phyloP scores from a whole-genome alignment of 2,113 vertebrate genomes.

The Nicator chloris region DNA sequence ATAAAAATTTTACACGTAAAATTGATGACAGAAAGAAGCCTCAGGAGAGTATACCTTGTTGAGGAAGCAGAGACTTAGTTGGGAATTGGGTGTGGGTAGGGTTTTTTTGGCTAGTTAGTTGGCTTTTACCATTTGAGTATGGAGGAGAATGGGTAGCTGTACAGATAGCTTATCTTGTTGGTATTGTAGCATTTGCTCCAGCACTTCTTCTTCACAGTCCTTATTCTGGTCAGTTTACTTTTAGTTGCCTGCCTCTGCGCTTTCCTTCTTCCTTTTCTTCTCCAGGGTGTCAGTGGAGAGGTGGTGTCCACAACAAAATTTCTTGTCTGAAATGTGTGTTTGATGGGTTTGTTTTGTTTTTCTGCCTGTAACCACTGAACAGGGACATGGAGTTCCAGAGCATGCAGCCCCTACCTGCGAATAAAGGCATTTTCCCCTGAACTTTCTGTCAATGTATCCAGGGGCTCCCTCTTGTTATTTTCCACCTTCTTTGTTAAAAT shows the following conservation, averaged over 20 bases:
- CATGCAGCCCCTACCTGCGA: background rate
- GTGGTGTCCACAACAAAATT: background rate
- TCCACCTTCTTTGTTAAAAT: background rate
- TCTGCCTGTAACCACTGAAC: background rate
- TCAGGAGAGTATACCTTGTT: no score
- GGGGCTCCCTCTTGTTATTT: background rate
- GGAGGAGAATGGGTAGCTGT: background rate
- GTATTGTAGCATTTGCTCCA: background rate
- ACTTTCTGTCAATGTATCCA: background rate
- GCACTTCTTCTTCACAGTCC: background rate
- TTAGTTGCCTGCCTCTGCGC: background rate
- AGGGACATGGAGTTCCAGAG: background rate
- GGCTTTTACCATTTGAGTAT: background rate
- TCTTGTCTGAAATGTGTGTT: background rate
- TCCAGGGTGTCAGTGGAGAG: background rate
- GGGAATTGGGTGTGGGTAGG: fast-evolving
- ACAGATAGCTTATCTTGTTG: background rate
- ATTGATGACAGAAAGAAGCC: background rate
- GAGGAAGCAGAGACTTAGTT: background rate
- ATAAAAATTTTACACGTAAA: background rate
- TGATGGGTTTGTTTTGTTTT: background rate
- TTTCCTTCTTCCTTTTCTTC: background rate
- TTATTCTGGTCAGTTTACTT: background rate
- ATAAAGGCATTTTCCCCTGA: background rate
- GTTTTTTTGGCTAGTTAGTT: background rate